These are phyloP conservation scores for Pluvialis apricaria DNA, from an alignment of 2,113 vertebrate species.

Conservation along the genomic window DNA sequence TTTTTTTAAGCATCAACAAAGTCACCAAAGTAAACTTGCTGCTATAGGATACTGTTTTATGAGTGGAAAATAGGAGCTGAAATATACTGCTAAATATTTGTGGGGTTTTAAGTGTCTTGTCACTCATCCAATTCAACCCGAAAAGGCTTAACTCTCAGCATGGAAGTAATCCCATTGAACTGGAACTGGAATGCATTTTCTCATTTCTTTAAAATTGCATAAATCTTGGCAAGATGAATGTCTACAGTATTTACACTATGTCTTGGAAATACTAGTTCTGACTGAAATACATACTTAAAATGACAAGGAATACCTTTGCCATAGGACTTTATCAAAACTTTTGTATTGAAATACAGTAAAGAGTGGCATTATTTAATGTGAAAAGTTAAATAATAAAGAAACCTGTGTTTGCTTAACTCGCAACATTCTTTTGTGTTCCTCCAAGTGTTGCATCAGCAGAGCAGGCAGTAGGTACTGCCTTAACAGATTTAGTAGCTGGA, in stretches of 20 bases:
- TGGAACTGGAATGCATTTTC: slow-evolving; percentile 34
- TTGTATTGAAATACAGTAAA: background rate
- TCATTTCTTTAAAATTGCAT: background rate
- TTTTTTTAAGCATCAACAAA: background rate
- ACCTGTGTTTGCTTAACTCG: background rate
- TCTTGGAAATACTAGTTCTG: background rate
- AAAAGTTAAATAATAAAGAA: background rate
- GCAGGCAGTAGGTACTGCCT: background rate
- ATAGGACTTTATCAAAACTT: background rate
- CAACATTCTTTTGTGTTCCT: background rate
- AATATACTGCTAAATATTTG: slow-evolving; percentile 33
- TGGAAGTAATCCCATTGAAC: slow-evolving; percentile 36
- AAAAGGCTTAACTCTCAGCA: slow-evolving; percentile 38
- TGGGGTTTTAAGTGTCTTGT: slow-evolving; percentile 32
- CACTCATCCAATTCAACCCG: slow-evolving; percentile 30
- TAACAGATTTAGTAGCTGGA: background rate
- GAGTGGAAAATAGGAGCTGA: slow-evolving; percentile 36
- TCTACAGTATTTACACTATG: background rate
- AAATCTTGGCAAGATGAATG: background rate
- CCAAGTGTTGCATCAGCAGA: background rate
- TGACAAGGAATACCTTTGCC: background rate
- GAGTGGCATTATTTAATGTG: background rate
- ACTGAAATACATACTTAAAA: background rate
- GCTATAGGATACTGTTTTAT: background rate
- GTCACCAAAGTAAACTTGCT: background rate